Evolutionary conservation across 2,797 vertebrate genomes (phyloP).

Genomic region (Oreochromis mossambicus): DNA sequence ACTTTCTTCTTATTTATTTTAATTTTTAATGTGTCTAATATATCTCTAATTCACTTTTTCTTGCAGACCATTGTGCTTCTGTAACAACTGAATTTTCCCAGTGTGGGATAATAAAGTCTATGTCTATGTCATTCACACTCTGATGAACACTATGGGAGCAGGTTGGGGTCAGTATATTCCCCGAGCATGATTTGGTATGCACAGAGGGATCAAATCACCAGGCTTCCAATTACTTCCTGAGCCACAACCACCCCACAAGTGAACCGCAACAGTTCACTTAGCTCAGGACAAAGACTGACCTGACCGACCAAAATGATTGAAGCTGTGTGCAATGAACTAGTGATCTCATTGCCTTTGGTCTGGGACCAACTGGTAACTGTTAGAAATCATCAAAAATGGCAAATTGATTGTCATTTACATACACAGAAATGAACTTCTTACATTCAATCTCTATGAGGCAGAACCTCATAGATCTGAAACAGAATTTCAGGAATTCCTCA

Average conservation of each 20-base stretch:
- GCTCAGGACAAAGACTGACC: background rate
- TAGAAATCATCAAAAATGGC: background rate
- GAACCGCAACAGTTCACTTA: background rate
- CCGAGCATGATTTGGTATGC: background rate
- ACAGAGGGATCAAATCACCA: background rate
- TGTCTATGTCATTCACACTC: background rate
- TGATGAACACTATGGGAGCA: background rate
- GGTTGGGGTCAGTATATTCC: background rate
- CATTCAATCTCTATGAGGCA: background rate
- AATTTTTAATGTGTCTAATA: background rate
- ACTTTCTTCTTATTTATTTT: background rate
- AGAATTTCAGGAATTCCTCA: background rate
- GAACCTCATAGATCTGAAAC: background rate
- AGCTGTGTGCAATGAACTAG: background rate
- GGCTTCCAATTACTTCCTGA: background rate
- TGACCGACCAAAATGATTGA: background rate
- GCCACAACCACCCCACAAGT: background rate
- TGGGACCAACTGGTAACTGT: background rate
- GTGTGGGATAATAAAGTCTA: background rate
- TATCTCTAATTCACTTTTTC: background rate
- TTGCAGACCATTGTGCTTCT: background rate
- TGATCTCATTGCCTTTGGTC: background rate
- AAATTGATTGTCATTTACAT: background rate
- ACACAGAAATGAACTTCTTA: background rate
- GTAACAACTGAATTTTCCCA: background rate